These are phyloP conservation scores for Chloroceryle amazona DNA, from an alignment of 2,797 vertebrate species.

Conservation along the genomic window DNA sequence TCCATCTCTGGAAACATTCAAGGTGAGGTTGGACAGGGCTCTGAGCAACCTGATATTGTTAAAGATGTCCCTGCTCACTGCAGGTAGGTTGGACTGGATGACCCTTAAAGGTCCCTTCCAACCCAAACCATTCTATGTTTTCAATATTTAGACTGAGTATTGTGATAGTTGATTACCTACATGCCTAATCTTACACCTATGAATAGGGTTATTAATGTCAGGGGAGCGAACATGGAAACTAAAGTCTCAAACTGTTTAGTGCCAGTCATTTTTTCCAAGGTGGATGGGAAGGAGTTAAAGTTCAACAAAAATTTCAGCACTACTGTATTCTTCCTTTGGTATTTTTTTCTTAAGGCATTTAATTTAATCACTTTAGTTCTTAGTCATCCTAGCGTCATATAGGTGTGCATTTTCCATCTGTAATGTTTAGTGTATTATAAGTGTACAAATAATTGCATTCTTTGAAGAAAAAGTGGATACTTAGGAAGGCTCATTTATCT, in stretches of 20 bases:
- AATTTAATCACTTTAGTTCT: neutral
- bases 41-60: neutral
- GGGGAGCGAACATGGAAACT: neutral
- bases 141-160: neutral
- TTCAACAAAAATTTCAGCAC: neutral
- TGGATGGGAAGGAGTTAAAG: neutral
- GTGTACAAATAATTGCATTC: neutral
- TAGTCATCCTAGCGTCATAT: neutral
- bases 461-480: neutral
- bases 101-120: neutral
- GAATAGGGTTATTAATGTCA: neutral
- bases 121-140: neutral
- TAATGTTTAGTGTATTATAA: neutral
- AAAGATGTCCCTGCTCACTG: neutral
- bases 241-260: neutral
- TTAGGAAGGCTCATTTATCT: neutral
- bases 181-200: neutral
- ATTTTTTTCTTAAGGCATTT: neutral
- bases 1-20: neutral
- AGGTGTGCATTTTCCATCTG: neutral
- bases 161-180: neutral
- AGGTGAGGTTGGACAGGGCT: neutral
- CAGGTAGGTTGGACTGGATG: neutral
- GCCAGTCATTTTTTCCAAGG: neutral
- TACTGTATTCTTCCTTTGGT: neutral